Base-by-base conservation (phyloP, 2,113 vertebrate species). In the Myrmecobius fasciatus region DNA sequence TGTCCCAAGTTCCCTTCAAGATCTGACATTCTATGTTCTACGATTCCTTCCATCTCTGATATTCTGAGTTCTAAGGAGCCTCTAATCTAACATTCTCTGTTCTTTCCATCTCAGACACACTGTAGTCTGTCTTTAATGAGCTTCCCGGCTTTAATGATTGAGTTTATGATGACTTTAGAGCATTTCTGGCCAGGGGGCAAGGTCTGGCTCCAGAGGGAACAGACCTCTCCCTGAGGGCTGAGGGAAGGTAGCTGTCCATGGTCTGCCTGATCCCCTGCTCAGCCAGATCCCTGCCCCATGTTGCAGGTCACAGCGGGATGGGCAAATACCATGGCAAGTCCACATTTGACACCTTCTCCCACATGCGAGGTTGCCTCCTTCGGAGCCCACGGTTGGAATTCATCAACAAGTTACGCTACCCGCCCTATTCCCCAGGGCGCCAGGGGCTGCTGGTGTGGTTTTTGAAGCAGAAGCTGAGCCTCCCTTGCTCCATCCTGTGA, bases 281-380 rank as follows among this genome's bases (percentile, higher is more conserved):
- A 75, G 14, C 17, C 67, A 43, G 17, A 25, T 26, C 26, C 12
- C 0, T 5, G 54, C 43, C 43, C 51, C 43, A 0, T 53, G 53
- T 11, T 94, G 8, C 95, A 99, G 99, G 99, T 0, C 90, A 92
- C 92, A 99, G 99, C 0, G 99, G 99, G 0, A 97, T 98, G 95
- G 99, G 99, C 46, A 97, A 8, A 17, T 98, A 99, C 94, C 99
- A 99, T 0, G 99, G 99, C 26, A 99, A 98, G 95, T 99, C 99
- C 98, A 98, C 98, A 96, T 99, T 99, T 0, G 98, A 99, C 94
- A 98, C 99, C 0, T 99, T 99, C 97, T 99, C 98, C 95, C 98
- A 99, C 96, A 97, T 52, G 14, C 98, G 99, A 0, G 98, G 98
- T 83, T 99, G 99, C 95, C 98, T 99, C 98, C 97, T 99, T 94